Conservation (phyloP, 2,888 invertebrate genomes). For the Nemoura dubitans region DNA sequence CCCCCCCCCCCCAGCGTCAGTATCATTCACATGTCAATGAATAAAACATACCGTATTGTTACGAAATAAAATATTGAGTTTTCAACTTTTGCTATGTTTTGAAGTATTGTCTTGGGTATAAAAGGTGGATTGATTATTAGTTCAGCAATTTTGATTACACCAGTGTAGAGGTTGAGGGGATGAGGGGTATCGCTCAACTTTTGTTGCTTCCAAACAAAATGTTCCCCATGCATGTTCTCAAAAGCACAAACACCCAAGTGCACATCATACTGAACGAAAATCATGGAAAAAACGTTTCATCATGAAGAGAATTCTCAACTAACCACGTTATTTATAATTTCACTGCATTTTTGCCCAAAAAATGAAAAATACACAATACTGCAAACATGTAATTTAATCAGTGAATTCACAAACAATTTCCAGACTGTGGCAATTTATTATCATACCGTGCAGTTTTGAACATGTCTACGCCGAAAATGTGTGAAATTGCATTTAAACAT, state of each 20-base stretch:
- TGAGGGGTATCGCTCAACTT: too few species aligned
- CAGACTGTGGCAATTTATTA: neutral
- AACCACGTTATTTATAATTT: too few species aligned
- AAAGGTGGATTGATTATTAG: neutral
- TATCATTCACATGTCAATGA: neutral
- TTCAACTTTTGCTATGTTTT: neutral
- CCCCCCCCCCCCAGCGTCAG: too few species aligned
- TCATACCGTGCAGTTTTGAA: neutral
- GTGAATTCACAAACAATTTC: neutral
- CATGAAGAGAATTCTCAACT: too few species aligned
- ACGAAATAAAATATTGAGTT: neutral
- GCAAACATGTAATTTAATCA: neutral
- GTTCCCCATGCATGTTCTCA: too few species aligned
- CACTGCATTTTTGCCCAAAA: neutral
- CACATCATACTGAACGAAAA: too few species aligned
- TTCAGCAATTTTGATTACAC: neutral
- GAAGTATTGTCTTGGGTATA: neutral
- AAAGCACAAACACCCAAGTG: too few species aligned
- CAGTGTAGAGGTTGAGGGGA: too few species aligned
- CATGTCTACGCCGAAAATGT: neutral
- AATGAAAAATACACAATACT: too few species aligned
- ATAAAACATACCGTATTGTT: neutral
- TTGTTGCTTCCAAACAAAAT: too few species aligned
- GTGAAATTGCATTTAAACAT: slow-evolving; percentile 7
- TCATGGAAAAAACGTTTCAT: too few species aligned